A percentile compares a stretch with the other conserved stretches of the same genome.
These are phyloP conservation scores for Pedetes capensis DNA, from an alignment of 2,113 vertebrate genomes.

Conservation along the genomic window DNA sequence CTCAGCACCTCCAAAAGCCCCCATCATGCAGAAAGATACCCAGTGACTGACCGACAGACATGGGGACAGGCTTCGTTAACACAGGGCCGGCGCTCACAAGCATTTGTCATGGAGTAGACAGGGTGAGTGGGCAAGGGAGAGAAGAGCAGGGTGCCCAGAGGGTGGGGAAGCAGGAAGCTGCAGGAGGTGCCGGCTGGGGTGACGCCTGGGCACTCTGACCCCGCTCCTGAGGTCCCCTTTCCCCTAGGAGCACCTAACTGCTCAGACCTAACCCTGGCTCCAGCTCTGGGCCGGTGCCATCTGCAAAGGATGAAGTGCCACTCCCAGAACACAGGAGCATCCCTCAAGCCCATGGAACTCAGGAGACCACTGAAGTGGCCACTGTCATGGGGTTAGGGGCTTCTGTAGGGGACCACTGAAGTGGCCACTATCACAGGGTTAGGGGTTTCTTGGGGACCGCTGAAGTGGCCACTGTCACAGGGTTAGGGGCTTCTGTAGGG, in stretches of 20 bases:
- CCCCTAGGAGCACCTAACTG: neutral
- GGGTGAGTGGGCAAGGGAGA: accelerated
- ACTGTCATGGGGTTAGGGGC: too few relatives aligned
- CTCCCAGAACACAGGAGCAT: too few relatives aligned
- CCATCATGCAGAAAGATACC: neutral
- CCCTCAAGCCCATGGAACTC: neutral
- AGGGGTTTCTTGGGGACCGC: too few relatives aligned
- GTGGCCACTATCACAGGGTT: too few relatives aligned
- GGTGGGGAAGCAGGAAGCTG: neutral
- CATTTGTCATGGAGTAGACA: neutral
- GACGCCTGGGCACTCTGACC: neutral
- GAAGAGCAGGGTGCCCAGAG: too few relatives aligned
- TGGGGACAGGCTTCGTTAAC: neutral
- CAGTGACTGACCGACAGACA: neutral
- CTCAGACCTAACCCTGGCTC: neutral
- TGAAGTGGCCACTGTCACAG: neutral
- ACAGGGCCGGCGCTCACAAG: accelerated
- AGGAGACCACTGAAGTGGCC: neutral
- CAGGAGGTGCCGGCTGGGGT: neutral
- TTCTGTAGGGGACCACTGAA: too few relatives aligned
- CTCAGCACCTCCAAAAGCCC: neutral
- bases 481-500: neutral
- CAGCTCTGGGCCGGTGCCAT: neutral
- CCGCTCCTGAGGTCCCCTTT: neutral
- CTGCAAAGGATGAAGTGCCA: neutral